Base-by-base conservation (phyloP, 35 echinoderm and acorn worm species). In the Amphiura filiformis region DNA sequence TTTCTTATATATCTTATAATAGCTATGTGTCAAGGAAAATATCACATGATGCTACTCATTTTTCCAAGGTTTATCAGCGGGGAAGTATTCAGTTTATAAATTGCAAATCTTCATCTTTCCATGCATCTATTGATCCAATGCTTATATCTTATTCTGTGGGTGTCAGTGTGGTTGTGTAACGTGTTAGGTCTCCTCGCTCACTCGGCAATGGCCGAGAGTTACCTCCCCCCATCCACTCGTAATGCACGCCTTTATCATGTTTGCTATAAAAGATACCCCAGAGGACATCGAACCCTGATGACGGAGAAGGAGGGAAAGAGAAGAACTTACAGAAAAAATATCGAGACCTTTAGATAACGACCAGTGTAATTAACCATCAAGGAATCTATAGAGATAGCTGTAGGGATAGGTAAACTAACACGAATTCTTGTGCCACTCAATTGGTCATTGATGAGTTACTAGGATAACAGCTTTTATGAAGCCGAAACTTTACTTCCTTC, bases 31-130 rank as follows among this genome's bases (percentile, higher is more conserved):
- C 61, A 30, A 70, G 17, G 9, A n/a, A 70, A 70, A 70, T 70
- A 70, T 70, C 61, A n/a, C 28, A 70, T 70, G 61, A 70, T 70
- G 28, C 61, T 70, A 70, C 61, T 70, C 61, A 70, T 18, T 70
- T 70, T 70, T 70, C 41, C 61, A 70, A 70, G 61, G 61, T 70
- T 70, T 70, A 70, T 70, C 61, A 70, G 61, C 61, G 28, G 4
- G 3, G 28, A 70, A 70, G 61, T 70, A 70, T 70, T 70, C 61
- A 70, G 61, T 70, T 70, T 70, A 70, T n/a, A 70, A 70, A 70
- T 70, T 70, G 61, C 61, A n/a, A 70, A 70, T 70, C 61, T 70
- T 70, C 26, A 70, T 70, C 28, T 70, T 23, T 11, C 28, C 61
- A 70, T 70, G 61, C 61, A 70, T 26, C 17, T 70, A 70, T 70